These are phyloP conservation scores for Cervus canadensis DNA, from an alignment of 2,113 vertebrate species.

Conservation along the genomic window DNA sequence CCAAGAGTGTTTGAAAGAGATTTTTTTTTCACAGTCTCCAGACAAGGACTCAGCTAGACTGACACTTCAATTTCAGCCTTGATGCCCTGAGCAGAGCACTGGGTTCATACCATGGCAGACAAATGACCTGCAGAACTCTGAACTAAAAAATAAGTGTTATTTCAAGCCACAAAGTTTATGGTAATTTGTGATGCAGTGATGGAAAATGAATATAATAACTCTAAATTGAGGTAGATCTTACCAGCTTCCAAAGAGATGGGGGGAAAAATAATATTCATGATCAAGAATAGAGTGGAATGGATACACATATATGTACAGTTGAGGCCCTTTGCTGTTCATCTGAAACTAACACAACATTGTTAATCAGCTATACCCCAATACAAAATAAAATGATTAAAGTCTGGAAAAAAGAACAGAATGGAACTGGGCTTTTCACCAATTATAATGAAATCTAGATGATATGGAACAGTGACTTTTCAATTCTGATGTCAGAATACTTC, in stretches of 20 bases:
- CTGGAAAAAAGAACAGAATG: background rate
- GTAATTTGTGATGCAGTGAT: background rate
- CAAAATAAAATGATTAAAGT: background rate
- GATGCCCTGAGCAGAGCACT: background rate
- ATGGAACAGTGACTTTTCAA: background rate
- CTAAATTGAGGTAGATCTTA: background rate
- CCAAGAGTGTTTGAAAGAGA: background rate
- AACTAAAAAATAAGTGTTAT: background rate
- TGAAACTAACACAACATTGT: background rate
- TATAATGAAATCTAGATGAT: background rate
- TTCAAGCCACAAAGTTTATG: background rate
- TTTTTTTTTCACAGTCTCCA: background rate
- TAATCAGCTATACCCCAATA: background rate
- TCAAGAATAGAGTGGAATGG: background rate
- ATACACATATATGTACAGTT: background rate
- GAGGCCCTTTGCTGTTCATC: background rate
- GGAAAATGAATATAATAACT: background rate
- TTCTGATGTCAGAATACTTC: background rate
- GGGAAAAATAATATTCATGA: background rate
- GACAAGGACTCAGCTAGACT: background rate
- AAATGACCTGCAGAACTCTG: background rate
- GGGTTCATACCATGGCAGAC: fast-evolving
- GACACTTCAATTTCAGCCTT: background rate
- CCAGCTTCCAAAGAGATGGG: background rate
- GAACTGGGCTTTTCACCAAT: background rate